A percentile compares a stretch with the other conserved stretches of the same genome.
phyloP scores from a whole-genome alignment of 2,888 invertebrate genomes.

The Agonopterix heracliana region DNA sequence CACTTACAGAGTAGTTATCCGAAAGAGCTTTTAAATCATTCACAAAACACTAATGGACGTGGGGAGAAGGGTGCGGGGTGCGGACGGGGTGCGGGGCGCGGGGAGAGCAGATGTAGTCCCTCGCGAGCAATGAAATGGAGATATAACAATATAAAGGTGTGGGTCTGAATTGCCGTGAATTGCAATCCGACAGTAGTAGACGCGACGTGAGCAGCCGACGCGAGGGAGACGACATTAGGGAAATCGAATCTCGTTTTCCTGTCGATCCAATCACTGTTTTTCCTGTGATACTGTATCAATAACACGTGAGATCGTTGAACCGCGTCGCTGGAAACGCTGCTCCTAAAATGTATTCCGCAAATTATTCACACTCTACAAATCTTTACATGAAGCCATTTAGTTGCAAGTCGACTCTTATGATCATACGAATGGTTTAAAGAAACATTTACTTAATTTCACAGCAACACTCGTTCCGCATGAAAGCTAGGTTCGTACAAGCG shows the following conservation, averaged over 20 bases:
- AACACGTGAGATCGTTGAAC: constrained; percentile 3
- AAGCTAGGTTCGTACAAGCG: not conserved
- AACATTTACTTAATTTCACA: constrained; percentile 8
- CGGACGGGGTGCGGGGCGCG: constrained; percentile 21
- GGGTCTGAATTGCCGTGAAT: constrained; percentile 59
- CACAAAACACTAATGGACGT: constrained; percentile 77
- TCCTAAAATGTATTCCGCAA: not conserved
- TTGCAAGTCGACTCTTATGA: not conserved
- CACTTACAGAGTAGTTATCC: constrained; percentile 77
- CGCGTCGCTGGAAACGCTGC: not conserved
- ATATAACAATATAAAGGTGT: constrained; percentile 73
- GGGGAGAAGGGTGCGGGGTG: constrained; percentile 44
- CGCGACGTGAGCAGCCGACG: constrained; percentile 11
- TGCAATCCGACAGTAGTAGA: constrained; percentile 39
- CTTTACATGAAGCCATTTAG: not conserved
- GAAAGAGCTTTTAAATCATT: constrained; percentile 77
- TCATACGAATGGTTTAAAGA: not conserved
- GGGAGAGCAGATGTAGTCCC: constrained; percentile 64
- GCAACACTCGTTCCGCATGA: not conserved
- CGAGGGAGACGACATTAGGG: constrained; percentile 13
- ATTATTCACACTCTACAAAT: not conserved
- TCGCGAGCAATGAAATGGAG: constrained; percentile 69
- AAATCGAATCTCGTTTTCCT: constrained; percentile 16
- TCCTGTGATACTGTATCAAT: constrained; percentile 9
- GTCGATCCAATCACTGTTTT: constrained; percentile 12